These are phyloP conservation scores for Ophion slaviceki DNA, from an alignment of 2,888 invertebrate species.

Conservation along the genomic window DNA sequence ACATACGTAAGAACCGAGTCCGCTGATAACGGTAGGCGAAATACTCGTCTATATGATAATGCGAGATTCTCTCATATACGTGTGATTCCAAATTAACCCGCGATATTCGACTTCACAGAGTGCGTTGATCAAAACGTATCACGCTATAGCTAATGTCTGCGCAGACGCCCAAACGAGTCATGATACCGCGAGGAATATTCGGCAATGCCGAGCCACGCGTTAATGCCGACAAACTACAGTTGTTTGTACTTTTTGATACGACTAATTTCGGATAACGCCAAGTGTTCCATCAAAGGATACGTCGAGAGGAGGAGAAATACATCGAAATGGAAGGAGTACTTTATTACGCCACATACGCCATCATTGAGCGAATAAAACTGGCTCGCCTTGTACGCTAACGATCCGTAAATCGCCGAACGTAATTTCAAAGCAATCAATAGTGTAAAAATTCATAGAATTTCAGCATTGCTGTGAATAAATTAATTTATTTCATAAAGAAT, in stretches of 20 bases:
- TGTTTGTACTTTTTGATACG: not conserved
- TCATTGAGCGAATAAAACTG: not conserved
- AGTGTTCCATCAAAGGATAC: not conserved
- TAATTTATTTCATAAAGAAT: not conserved
- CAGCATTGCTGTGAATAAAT: not conserved
- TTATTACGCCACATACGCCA: not conserved
- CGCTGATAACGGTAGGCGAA: conserved; percentile 78
- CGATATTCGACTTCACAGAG: conserved; percentile 60
- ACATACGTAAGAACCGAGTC: conserved; percentile 43
- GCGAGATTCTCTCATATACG: conserved; percentile 69
- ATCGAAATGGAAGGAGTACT: not conserved
- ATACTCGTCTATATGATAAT: conserved; percentile 82
- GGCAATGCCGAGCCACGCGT: not conserved
- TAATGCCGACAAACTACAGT: not conserved
- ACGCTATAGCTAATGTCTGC: not conserved
- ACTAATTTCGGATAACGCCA: not conserved
- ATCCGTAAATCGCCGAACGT: not conserved
- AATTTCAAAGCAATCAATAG: not conserved
- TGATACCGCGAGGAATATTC: not conserved
- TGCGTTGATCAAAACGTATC: conserved; percentile 44
- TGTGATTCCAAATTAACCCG: conserved; percentile 76
- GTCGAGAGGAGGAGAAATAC: not conserved
- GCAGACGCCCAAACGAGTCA: not conserved
- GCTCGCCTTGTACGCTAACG: no score
- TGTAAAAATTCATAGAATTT: not conserved